Conservation (phyloP, 2,888 invertebrate genomes). For the Trileptium ribeirensis region DNA sequence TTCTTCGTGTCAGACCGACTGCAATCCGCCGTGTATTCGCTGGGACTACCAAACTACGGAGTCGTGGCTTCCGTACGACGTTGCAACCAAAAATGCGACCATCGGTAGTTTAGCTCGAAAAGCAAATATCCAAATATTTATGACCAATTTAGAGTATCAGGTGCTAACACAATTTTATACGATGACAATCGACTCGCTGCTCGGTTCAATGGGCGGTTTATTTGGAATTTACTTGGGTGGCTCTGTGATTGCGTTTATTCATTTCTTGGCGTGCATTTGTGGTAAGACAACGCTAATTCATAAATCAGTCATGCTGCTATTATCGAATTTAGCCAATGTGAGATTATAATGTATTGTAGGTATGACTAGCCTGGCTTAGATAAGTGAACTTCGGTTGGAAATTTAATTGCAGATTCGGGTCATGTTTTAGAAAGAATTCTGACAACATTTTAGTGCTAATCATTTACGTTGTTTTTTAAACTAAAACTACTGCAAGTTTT, state of each 20-base stretch:
- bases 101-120: neutral
- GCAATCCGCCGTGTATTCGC: neutral
- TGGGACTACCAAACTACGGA: constrained; percentile 16
- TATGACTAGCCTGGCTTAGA: no score
- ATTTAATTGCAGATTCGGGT: no score
- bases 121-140: constrained; percentile 7
- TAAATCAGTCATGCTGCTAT: no score
- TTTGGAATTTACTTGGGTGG: constrained; percentile 14
- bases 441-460: no score
- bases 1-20: neutral
- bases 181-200: constrained; percentile 12
- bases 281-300: no score
- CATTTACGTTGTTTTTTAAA: no score
- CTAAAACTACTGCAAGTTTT: no score
- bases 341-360: no score
- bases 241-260: constrained; percentile 11
- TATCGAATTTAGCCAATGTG: no score
- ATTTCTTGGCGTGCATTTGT: neutral
- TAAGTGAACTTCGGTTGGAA: no score
- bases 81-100: neutral
- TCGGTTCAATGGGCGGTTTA: constrained; percentile 10
- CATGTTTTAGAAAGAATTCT: no score
- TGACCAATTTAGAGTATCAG: neutral
- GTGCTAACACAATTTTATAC: neutral
- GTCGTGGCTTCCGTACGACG: neutral